phyloP scores from a whole-genome alignment of 2,797 vertebrate species.

The Gymnothorax javanicus region DNA sequence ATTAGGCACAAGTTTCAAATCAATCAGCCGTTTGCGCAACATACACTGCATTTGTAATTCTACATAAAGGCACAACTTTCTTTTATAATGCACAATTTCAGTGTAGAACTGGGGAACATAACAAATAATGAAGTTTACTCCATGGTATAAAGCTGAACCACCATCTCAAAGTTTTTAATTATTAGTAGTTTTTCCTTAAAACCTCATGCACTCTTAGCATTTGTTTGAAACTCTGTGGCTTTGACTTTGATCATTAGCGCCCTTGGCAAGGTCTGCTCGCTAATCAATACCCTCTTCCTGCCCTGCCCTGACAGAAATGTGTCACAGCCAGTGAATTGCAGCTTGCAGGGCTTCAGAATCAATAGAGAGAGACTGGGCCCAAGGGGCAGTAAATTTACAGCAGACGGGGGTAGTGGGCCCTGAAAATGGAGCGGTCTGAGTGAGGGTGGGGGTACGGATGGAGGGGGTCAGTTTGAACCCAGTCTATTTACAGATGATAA shows the following conservation, averaged over 20 bases:
- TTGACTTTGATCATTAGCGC: background rate
- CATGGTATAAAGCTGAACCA: too few species aligned
- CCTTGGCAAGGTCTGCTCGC: background rate
- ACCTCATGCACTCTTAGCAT: background rate
- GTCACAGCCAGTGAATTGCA: background rate
- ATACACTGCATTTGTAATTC: too few species aligned
- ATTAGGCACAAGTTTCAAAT: too few species aligned
- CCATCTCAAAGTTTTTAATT: background rate
- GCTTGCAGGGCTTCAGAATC: background rate
- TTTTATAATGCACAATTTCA: background rate
- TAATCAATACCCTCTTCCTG: conserved; percentile 9
- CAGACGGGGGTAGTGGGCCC: background rate
- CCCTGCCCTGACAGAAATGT: conserved; percentile 17
- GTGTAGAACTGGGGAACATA: background rate
- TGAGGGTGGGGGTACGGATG: background rate
- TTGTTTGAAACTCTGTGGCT: background rate
- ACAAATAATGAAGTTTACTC: background rate
- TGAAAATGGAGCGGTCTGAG: background rate
- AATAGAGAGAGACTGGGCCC: background rate
- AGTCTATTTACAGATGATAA: background rate
- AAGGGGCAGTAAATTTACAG: conserved; percentile 13
- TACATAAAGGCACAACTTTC: too few species aligned
- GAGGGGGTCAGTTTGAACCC: background rate
- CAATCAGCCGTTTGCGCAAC: too few species aligned
- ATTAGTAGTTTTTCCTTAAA: background rate